A percentile compares a stretch with the other conserved stretches of the same genome.
Evolutionary conservation across 2,888 invertebrate genomes (phyloP).

Genomic region (Lithophane leautieri): DNA sequence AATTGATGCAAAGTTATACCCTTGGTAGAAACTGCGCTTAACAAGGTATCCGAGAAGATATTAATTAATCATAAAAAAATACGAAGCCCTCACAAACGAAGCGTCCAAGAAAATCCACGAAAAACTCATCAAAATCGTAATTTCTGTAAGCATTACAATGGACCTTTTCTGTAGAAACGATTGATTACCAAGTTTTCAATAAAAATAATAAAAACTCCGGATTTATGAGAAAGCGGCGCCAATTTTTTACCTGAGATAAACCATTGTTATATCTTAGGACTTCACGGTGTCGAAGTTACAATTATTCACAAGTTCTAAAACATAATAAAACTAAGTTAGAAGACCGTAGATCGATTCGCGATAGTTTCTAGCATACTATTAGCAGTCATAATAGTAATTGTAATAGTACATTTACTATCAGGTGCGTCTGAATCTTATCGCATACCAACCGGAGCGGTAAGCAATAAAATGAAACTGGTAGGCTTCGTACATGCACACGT

Average conservation of each 20-base stretch:
- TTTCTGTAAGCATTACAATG: constrained; percentile 8
- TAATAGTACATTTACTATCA: constrained; percentile 52
- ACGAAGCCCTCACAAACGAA: constrained; percentile 27
- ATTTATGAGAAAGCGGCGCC: constrained; percentile 42
- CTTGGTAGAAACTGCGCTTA: constrained; percentile 33
- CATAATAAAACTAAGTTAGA: constrained; percentile 33
- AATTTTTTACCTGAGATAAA: constrained; percentile 41
- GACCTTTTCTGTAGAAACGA: background rate
- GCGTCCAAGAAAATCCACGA: constrained; percentile 10
- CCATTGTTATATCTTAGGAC: constrained; percentile 33
- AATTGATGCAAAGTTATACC: constrained; percentile 43
- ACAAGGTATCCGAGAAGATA: constrained; percentile 47
- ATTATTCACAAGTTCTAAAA: constrained; percentile 38
- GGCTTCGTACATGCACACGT: constrained; percentile 42
- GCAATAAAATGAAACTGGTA: constrained; percentile 70
- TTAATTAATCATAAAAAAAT: constrained; percentile 57
- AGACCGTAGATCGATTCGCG: constrained; percentile 24
- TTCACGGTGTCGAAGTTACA: constrained; percentile 43
- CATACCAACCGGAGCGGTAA: constrained; percentile 71
- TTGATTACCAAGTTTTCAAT: constrained; percentile 11
- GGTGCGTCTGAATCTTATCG: constrained; percentile 61
- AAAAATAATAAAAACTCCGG: constrained; percentile 1
- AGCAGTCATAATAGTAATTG: constrained; percentile 51
- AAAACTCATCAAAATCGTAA: constrained; percentile 21
- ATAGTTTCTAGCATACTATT: constrained; percentile 54